Evolutionary conservation across 2,888 invertebrate genomes (phyloP).

Genomic region (Apocheima hispidaria): DNA sequence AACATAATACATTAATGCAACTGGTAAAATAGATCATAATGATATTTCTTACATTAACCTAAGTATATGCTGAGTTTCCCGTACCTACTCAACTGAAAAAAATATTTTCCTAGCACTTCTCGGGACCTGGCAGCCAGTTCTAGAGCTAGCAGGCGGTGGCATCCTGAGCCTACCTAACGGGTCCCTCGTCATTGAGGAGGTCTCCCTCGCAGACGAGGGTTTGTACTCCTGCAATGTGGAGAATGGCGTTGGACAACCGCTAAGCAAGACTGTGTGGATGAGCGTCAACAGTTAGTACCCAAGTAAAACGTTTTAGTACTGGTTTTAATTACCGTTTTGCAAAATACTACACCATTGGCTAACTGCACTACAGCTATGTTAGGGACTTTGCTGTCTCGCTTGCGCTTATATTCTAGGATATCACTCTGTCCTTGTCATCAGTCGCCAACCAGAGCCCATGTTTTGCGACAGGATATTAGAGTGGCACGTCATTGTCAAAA

Average conservation of each 20-base stretch:
- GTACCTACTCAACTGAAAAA: neutral
- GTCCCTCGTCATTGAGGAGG: constrained; percentile 77
- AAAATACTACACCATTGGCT: too few relatives aligned
- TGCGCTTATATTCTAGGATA: too few relatives aligned
- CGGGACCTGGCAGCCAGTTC: constrained; percentile 81
- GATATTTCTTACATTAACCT: too few relatives aligned
- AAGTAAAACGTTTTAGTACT: too few relatives aligned
- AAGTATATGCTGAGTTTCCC: neutral
- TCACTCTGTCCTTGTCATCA: too few relatives aligned
- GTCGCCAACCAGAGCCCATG: too few relatives aligned
- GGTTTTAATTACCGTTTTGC: too few relatives aligned
- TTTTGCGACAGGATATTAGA: too few relatives aligned
- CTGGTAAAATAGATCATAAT: too few relatives aligned
- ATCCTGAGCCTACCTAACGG: constrained; percentile 81
- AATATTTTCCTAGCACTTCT: constrained; percentile 63
- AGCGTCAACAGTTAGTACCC: constrained; percentile 79
- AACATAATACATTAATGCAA: too few relatives aligned
- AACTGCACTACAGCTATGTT: too few relatives aligned
- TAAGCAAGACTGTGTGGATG: constrained; percentile 83
- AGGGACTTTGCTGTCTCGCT: too few relatives aligned
- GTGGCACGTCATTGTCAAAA: constrained; percentile 1
- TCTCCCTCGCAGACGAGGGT: constrained; percentile 78
- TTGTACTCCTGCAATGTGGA: constrained; percentile 83
- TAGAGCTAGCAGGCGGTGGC: constrained; percentile 80
- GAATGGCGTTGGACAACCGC: constrained; percentile 80